Conservation (phyloP, 2,797 vertebrate species). For the Xyrichtys novacula region DNA sequence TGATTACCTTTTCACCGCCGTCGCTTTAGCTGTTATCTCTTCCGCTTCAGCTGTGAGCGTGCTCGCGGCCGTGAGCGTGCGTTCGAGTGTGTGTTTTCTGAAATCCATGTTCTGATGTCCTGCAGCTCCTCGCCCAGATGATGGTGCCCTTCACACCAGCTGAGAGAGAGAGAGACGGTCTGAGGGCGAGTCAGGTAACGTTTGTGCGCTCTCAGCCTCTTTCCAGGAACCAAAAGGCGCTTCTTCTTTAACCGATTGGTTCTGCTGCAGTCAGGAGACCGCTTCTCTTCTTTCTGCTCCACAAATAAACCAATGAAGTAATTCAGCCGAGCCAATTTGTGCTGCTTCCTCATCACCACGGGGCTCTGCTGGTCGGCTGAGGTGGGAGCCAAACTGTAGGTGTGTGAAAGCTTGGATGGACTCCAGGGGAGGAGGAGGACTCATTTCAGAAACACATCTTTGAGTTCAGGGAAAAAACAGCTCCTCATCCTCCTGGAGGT, state of each 20-base stretch:
- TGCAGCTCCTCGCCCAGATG: slow-evolving; percentile 46
- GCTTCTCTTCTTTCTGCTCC: slow-evolving; percentile 28
- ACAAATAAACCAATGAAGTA: slow-evolving; percentile 42
- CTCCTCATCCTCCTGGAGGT: background rate
- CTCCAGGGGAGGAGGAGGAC: slow-evolving; percentile 24
- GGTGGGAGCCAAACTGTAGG: slow-evolving; percentile 8
- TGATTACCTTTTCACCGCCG: slow-evolving; percentile 60
- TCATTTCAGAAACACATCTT: background rate
- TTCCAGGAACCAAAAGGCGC: slow-evolving; percentile 60
- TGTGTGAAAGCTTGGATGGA: slow-evolving; percentile 5
- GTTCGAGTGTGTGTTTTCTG: slow-evolving; percentile 14
- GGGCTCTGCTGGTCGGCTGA: slow-evolving; percentile 31
- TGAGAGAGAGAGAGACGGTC: slow-evolving; percentile 1
- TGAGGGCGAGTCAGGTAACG: slow-evolving; percentile 43
- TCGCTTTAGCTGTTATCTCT: slow-evolving; percentile 55
- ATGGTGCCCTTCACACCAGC: slow-evolving; percentile 38
- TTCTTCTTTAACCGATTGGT: slow-evolving; percentile 73
- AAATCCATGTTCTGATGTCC: slow-evolving; percentile 52
- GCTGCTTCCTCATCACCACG: slow-evolving; percentile 38
- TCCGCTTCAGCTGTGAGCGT: slow-evolving; percentile 49
- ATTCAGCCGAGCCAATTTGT: slow-evolving; percentile 40
- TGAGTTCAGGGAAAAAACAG: slow-evolving; percentile 5
- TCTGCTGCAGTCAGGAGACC: slow-evolving; percentile 51
- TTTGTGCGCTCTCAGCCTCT: slow-evolving; percentile 36
- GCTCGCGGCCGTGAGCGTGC: slow-evolving; percentile 12